Evolutionary conservation across 2,113 vertebrate genomes (phyloP).

Genomic region (Baryphthengus martii): DNA sequence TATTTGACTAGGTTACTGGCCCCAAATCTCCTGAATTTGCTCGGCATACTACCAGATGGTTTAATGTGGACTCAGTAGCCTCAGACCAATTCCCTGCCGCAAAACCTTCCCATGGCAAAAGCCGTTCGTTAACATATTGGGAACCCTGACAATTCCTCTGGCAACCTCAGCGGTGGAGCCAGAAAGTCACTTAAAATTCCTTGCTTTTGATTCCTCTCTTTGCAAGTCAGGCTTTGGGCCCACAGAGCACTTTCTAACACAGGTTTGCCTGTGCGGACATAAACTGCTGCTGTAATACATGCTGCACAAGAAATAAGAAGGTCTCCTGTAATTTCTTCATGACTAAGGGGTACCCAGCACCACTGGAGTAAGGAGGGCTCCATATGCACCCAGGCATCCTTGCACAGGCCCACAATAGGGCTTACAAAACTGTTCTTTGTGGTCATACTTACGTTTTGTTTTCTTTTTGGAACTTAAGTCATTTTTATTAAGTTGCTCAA

Average conservation of each 20-base stretch:
- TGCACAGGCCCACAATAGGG: neutral
- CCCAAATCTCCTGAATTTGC: neutral
- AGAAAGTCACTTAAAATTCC: neutral
- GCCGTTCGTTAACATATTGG: neutral
- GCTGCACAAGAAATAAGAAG: neutral
- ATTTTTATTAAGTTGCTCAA: constrained; percentile 19
- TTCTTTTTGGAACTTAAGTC: neutral
- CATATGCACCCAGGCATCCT: neutral
- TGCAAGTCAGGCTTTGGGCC: neutral
- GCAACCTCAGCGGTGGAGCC: neutral
- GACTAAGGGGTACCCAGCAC: neutral
- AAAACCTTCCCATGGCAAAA: neutral
- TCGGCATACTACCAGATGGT: neutral
- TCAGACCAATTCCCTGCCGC: neutral
- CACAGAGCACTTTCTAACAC: neutral
- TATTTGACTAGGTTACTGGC: neutral
- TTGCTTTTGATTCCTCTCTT: neutral
- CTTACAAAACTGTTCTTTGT: neutral
- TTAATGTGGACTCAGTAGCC: neutral
- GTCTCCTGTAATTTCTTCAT: neutral
- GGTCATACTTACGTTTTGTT: neutral
- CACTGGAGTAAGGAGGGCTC: neutral
- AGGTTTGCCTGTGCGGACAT: neutral
- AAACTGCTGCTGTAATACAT: neutral
- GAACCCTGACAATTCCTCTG: neutral